Evolutionary conservation across 2,797 vertebrate genomes (phyloP).

Genomic region (Nyctibius grandis): DNA sequence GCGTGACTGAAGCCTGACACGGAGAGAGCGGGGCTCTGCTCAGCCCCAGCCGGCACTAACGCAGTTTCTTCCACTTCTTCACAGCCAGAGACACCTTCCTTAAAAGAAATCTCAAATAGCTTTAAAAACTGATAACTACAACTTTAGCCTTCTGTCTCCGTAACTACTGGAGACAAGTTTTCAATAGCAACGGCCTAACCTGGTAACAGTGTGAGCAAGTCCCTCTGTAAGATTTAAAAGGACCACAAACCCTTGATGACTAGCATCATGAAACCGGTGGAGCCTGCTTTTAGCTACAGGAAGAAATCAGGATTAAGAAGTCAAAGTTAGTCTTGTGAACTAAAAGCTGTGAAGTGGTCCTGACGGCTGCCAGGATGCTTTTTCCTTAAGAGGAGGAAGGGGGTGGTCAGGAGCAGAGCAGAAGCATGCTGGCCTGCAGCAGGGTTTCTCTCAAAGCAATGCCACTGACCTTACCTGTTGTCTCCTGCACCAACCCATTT

Average conservation of each 20-base stretch:
- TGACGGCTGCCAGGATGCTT: fast-evolving
- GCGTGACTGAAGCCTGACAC: neutral
- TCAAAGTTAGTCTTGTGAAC: neutral
- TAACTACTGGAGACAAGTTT: neutral
- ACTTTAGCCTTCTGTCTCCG: fast-evolving
- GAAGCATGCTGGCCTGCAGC: fast-evolving
- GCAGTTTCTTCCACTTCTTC: too few relatives aligned
- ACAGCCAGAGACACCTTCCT: neutral
- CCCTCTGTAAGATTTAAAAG: neutral
- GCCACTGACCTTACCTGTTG: neutral
- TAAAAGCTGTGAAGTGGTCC: neutral
- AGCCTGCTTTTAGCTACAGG: neutral
- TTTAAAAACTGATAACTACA: fast-evolving
- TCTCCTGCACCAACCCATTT: fast-evolving
- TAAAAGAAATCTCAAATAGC: fast-evolving
- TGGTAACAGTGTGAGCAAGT: too few relatives aligned
- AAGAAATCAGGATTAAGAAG: neutral
- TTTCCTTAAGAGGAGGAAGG: neutral
- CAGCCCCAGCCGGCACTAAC: neutral
- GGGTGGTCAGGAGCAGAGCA: fast-evolving
- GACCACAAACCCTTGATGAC: too few relatives aligned
- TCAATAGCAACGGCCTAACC: neutral
- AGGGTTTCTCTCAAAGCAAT: neutral
- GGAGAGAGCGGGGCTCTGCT: neutral
- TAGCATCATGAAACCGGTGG: fast-evolving